Conservation (phyloP, 2,797 vertebrate genomes). For the Scarus forsteni region DNA sequence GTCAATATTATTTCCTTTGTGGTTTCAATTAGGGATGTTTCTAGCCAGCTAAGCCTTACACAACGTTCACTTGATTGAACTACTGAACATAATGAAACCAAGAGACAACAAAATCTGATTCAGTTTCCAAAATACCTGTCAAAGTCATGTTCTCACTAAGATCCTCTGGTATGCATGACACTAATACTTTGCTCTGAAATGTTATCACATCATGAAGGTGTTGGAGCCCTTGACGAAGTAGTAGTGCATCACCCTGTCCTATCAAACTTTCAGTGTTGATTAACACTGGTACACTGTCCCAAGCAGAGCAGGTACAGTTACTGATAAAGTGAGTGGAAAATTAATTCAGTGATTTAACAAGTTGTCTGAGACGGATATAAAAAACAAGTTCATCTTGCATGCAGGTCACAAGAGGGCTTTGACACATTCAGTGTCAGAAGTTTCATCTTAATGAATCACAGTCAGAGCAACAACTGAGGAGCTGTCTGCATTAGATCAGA, state of each 20-base stretch:
- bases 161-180: neutral
- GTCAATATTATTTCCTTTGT: no score
- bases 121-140: no score
- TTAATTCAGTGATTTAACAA: slow-evolving; percentile 2
- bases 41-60: no score
- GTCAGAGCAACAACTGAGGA: neutral
- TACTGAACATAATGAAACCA: no score
- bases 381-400: slow-evolving; percentile 2
- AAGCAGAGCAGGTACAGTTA: slow-evolving; percentile 4
- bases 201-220: neutral
- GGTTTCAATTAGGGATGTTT: no score
- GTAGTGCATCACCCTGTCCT: slow-evolving; percentile 3
- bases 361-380: neutral
- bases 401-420: neutral
- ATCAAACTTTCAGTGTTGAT: slow-evolving; percentile 16
- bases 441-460: slow-evolving; percentile 1
- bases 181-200: neutral
- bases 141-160: no score
- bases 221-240: neutral
- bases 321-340: slow-evolving; percentile 8
- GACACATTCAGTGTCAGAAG: neutral
- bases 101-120: no score
- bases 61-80: no score
- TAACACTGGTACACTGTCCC: slow-evolving; percentile 4
- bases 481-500: neutral